These are phyloP conservation scores for Antechinus flavipes DNA, from an alignment of 2,113 vertebrate species.

Conservation along the genomic window DNA sequence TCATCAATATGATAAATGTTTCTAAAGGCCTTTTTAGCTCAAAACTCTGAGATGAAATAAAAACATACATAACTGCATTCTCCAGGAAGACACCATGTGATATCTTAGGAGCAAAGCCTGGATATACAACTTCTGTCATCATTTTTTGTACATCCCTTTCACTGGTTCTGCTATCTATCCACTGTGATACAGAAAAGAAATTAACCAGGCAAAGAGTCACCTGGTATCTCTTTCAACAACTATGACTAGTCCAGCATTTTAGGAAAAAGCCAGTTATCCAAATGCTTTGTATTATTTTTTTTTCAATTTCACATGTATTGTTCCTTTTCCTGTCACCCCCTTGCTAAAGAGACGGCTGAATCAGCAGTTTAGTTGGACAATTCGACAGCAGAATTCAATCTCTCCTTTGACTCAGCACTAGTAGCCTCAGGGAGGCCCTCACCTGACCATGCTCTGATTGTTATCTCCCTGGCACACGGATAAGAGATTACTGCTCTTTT, in stretches of 20 bases:
- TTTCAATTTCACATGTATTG: background rate
- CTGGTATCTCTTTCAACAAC: background rate
- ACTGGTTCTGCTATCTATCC: background rate
- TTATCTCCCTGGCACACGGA: background rate
- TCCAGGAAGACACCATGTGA: background rate
- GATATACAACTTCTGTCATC: background rate
- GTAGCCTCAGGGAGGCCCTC: constrained; percentile 56
- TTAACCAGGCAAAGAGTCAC: background rate
- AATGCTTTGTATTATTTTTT: background rate
- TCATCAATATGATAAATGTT: background rate
- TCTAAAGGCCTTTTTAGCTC: background rate
- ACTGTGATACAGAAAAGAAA: background rate
- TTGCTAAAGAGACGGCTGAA: constrained; percentile 57
- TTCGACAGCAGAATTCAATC: constrained; percentile 74
- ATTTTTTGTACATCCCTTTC: background rate
- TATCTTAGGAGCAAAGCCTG: background rate
- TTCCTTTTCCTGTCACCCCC: background rate
- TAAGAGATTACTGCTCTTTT: background rate
- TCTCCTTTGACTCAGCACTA: constrained; percentile 74
- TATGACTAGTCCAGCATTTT: constrained; percentile 35
- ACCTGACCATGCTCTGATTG: constrained; percentile 53
- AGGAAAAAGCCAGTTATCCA: constrained; percentile 65
- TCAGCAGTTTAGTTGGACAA: constrained; percentile 12
- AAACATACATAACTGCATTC: background rate
- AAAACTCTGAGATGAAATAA: background rate